A percentile compares a stretch with the other conserved stretches of the same genome.
Evolutionary conservation across 2,888 invertebrate genomes (phyloP).

Genomic region (Hoplodrina blanda): DNA sequence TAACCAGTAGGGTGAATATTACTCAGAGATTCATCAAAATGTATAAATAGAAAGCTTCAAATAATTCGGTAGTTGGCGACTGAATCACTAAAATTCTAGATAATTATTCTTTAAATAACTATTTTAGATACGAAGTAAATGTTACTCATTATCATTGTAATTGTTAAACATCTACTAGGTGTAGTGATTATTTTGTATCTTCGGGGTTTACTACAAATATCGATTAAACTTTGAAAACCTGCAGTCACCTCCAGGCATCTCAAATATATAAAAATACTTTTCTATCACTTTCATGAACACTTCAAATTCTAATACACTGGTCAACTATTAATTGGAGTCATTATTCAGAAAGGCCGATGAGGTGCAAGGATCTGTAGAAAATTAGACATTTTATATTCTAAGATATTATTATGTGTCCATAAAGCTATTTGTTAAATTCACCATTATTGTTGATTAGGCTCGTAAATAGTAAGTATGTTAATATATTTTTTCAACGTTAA

Average conservation of each 20-base stretch:
- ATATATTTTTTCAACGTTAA: constrained; percentile 50
- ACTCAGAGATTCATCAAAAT: constrained; percentile 64
- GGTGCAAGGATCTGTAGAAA: constrained; percentile 66
- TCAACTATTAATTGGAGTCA: constrained; percentile 81
- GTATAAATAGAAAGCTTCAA: constrained; percentile 45
- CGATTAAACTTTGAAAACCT: constrained; percentile 78
- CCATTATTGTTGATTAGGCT: constrained; percentile 55
- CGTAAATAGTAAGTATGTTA: constrained; percentile 49
- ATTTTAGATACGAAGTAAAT: constrained; percentile 41
- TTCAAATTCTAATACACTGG: constrained; percentile 85
- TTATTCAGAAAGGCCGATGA: constrained; percentile 67
- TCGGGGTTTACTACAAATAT: constrained; percentile 68
- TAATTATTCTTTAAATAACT: constrained; percentile 35
- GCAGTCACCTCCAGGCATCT: constrained; percentile 76
- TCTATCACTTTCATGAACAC: constrained; percentile 90
- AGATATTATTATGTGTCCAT: constrained; percentile 49
- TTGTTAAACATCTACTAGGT: constrained; percentile 57
- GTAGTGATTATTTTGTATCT: constrained; percentile 60
- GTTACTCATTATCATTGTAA: constrained; percentile 47
- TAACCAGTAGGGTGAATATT: constrained; percentile 31
- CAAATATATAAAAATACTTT: constrained; percentile 88
- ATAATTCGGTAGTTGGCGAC: constrained; percentile 48
- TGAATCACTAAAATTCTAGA: constrained; percentile 47
- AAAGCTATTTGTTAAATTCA: constrained; percentile 64
- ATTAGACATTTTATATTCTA: constrained; percentile 55